Evolutionary conservation across 2,888 invertebrate genomes (phyloP), one percentile per base, ranked within the genome.

Genomic region (Apodemia hepburni): DNA sequence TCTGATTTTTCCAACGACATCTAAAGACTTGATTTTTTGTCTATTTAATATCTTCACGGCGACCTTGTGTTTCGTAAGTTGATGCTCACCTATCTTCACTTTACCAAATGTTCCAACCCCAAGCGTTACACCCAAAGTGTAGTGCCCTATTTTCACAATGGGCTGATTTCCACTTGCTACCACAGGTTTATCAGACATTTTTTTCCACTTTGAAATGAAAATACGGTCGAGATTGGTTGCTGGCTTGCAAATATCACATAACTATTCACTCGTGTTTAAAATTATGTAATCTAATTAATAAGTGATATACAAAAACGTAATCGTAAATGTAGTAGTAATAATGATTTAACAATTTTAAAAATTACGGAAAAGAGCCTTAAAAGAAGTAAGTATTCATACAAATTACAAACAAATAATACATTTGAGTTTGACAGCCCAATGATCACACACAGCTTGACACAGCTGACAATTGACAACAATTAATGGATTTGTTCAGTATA

Each of bases 71-170:
- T 97, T 97, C 3, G 99, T 99, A 66, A 98, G 90, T 78, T 98
- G 98, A 92, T 99, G 99, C 79, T 98, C 98, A 11, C 99, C 99
- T 78, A 99, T 98, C 93, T 99, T 99, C 3, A 99, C 99, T 93
- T 99, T 99, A 64, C 99, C 99, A 91, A 99, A 99, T 5, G 99
- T 99, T 35, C 99, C 99, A 47, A 98, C 98, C 47, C 99, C 99
- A 57, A 99, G 92, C 2, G 94, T 94, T 45, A 87, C 86, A 1
- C 99, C 99, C 60, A 99, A 92, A 62, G 98, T 96, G 85, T 99
- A 99, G 87, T 99, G 99, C 0, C 99, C 99, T 79, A 99, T 99
- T 92, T 98, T 98, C 45, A 98, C 97, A 70, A 97, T 94, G 63
- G 97, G 97, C 82, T 96, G 96, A 61, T 74, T 75, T 65, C 85